Evolutionary conservation across 2,888 invertebrate genomes (phyloP), one percentile per base, ranked within the genome.

Genomic region (Stomorhina lunata): DNA sequence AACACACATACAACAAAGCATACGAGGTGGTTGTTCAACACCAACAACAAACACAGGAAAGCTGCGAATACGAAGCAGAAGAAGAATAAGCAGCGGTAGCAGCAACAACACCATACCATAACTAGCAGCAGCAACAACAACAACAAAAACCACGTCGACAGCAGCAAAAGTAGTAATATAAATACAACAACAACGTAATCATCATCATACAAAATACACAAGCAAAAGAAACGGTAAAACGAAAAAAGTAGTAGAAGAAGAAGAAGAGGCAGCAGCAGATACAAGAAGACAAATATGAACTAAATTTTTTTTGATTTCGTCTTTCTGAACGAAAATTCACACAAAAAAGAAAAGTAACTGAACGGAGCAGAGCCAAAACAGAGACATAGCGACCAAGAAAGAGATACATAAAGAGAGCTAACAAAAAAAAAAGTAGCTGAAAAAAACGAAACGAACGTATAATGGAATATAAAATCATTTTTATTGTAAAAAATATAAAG

Each of bases 161-260:
- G 87, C 88, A 88, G 88, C 88, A 69, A 57, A 68, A 86, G 85
- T 86, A 86, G 85, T 86, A 84, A 78, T 85, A 88, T 88, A 85
- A 87, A 86, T 84, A 78, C 34, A 40, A 79, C 63, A 72, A 77
- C 77, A 75, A 61, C 22, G n/a, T n/a, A n/a, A n/a, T n/a, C n/a
- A n/a, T n/a, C n/a, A 69, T 20, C 7, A 68, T 45, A 59, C 12
- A 72, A 71, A 72, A 79, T 29, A 34, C 43, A 65, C 78, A 78
- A 86, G 84, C 84, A 86, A 87, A 89, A 82, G 75, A 82, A 89
- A 88, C 89, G 89, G 89, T 89, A 89, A 88, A 89, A 86, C 88
- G 89, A 88, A 89, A 89, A 89, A 89, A n/a, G n/a, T n/a, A n/a
- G n/a, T n/a, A n/a, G n/a, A n/a, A n/a, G n/a, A n/a, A n/a, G n/a